Percentiles rank a stretch among this genome's conserved stretches.
Conservation (phyloP, 1,140 invertebrate species). For the Macrocentrus cingulum region DNA sequence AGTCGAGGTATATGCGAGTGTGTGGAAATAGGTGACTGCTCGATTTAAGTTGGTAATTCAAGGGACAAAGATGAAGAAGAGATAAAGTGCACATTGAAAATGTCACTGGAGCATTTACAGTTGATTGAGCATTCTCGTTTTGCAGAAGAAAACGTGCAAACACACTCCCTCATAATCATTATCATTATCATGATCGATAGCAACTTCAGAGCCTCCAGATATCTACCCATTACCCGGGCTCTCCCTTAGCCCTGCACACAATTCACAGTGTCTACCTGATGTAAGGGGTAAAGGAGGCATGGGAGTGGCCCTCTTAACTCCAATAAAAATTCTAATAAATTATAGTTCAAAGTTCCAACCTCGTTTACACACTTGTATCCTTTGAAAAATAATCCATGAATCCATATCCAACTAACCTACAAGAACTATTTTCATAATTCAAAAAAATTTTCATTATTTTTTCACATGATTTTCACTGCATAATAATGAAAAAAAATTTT, state of each 20-base stretch:
- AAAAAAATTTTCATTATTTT: too few relatives aligned
- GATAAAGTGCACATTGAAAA: background rate
- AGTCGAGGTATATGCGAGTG: too few relatives aligned
- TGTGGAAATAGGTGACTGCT: too few relatives aligned
- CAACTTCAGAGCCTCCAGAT: background rate
- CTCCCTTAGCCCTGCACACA: too few relatives aligned
- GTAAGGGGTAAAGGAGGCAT: background rate
- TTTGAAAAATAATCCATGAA: background rate
- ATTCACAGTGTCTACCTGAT: too few relatives aligned
- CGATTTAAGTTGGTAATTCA: slow-evolving; percentile 2
- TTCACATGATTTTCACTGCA: too few relatives aligned
- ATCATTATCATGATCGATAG: slow-evolving; percentile 1
- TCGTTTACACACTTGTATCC: too few relatives aligned
- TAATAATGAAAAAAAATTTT: background rate
- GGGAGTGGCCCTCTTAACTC: slow-evolving; percentile 5
- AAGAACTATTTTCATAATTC: background rate
- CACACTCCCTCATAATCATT: background rate
- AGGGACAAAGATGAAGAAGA: background rate
- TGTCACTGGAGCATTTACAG: too few relatives aligned
- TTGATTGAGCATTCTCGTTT: too few relatives aligned
- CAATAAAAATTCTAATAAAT: slow-evolving; percentile 18
- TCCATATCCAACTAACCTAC: background rate
- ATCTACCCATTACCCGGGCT: too few relatives aligned
- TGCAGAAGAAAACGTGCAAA: background rate
- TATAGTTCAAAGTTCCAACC: slow-evolving; percentile 1